phyloP scores from a whole-genome alignment of 2,888 invertebrate genomes.

The Drosophila incognita region DNA sequence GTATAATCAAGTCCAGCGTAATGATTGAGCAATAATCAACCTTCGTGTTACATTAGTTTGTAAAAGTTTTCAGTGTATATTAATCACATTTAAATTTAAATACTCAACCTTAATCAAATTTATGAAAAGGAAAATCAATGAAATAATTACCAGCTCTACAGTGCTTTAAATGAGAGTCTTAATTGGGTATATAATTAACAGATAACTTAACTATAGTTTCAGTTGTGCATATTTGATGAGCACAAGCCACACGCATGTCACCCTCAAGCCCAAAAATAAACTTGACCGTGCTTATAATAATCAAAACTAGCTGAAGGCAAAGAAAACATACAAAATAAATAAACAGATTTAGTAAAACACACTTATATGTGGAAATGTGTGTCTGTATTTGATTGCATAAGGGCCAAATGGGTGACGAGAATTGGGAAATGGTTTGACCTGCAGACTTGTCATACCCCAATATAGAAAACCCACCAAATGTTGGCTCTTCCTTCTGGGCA shows the following conservation, averaged over 20 bases:
- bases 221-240: slow-evolving; percentile 40
- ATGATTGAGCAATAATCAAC: background rate
- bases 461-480: slow-evolving; percentile 30
- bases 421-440: slow-evolving; percentile 6
- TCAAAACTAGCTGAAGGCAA: slow-evolving; percentile 25
- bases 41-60: background rate
- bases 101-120: background rate
- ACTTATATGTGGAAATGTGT: slow-evolving; percentile 10
- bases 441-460: slow-evolving; percentile 33
- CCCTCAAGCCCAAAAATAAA: slow-evolving; percentile 40
- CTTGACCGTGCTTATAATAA: slow-evolving; percentile 35
- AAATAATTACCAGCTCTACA: background rate
- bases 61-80: background rate
- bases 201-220: slow-evolving; percentile 31
- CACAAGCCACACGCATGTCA: slow-evolving; percentile 40
- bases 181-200: slow-evolving; percentile 30
- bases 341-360: slow-evolving; percentile 11
- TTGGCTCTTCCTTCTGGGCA: background rate
- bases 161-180: background rate
- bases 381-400: slow-evolving; percentile 21
- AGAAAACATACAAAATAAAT: slow-evolving; percentile 22
- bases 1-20: too few relatives aligned
- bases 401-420: slow-evolving; percentile 4
- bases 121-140: slow-evolving; percentile 26
- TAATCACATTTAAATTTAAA: background rate